A percentile compares a stretch with the other conserved stretches of the same genome.
These are phyloP conservation scores for Caenorhabditis tropicalis DNA, from an alignment of 1,140 invertebrate genomes.

Conservation along the genomic window DNA sequence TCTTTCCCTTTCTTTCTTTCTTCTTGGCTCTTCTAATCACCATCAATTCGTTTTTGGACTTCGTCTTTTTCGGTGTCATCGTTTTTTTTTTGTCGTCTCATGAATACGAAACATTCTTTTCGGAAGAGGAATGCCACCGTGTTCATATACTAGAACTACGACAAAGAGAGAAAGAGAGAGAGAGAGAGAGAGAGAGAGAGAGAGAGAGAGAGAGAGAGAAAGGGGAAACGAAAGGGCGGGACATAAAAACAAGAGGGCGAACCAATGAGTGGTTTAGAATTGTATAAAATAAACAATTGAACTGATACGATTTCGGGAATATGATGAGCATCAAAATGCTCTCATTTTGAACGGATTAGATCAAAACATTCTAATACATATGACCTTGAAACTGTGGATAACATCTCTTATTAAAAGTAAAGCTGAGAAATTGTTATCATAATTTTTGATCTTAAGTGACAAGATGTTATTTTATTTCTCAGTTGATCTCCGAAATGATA, in stretches of 20 bases:
- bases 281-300: too few relatives aligned
- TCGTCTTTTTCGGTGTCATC: neutral
- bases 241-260: neutral
- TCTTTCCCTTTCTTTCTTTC: neutral
- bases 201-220: neutral
- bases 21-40: neutral
- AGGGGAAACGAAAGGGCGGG: neutral
- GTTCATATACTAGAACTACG: neutral
- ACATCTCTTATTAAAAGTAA: too few relatives aligned
- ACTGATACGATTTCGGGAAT: too few relatives aligned
- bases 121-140: neutral
- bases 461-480: too few relatives aligned
- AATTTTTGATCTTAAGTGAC: too few relatives aligned
- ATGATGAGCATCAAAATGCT: too few relatives aligned
- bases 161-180: neutral
- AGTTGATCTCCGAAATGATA: too few relatives aligned
- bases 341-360: too few relatives aligned
- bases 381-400: too few relatives aligned
- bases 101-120: slow-evolving; percentile 22
- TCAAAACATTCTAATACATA: too few relatives aligned
- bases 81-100: neutral
- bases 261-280: neutral
- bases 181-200: neutral
- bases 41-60: neutral
- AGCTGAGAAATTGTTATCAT: too few relatives aligned